phyloP scores from a whole-genome alignment of 2,113 vertebrate genomes.

The Bufo gargarizans region DNA sequence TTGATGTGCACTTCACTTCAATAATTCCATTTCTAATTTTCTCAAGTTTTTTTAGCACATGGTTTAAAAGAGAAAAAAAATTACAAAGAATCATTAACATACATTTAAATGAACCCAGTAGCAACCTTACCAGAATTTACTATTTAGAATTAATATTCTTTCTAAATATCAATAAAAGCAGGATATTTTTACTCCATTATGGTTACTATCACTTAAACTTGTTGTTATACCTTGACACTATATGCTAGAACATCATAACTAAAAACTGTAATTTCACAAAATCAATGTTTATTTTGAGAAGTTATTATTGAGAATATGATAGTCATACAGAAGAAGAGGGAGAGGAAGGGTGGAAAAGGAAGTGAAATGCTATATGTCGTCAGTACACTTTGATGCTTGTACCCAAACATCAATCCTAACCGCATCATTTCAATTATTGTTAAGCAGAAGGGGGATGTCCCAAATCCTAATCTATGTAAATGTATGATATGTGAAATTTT shows the following conservation, averaged over 20 bases:
- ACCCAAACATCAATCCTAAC: slow-evolving; percentile 29
- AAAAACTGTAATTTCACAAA: neutral
- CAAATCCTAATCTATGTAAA: slow-evolving; percentile 47
- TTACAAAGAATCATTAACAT: no score
- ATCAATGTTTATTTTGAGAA: neutral
- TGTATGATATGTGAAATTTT: slow-evolving; percentile 20
- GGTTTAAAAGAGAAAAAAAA: no score
- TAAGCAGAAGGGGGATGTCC: slow-evolving; percentile 41
- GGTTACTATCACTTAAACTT: neutral
- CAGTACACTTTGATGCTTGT: slow-evolving; percentile 5
- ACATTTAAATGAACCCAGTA: no score
- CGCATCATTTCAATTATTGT: slow-evolving; percentile 20
- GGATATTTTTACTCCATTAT: no score
- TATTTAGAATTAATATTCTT: neutral
- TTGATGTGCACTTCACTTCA: no score
- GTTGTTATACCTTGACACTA: neutral
- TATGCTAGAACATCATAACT: neutral
- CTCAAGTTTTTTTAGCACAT: no score
- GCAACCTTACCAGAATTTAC: neutral
- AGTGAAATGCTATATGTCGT: neutral
- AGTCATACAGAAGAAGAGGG: slow-evolving; percentile 2
- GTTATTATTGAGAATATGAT: neutral
- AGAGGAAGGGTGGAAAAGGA: slow-evolving; percentile 39
- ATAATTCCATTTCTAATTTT: no score
- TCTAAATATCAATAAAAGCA: neutral